Evolutionary conservation across 2,888 invertebrate genomes (phyloP).

Genomic region (Drosophila histrio): DNA sequence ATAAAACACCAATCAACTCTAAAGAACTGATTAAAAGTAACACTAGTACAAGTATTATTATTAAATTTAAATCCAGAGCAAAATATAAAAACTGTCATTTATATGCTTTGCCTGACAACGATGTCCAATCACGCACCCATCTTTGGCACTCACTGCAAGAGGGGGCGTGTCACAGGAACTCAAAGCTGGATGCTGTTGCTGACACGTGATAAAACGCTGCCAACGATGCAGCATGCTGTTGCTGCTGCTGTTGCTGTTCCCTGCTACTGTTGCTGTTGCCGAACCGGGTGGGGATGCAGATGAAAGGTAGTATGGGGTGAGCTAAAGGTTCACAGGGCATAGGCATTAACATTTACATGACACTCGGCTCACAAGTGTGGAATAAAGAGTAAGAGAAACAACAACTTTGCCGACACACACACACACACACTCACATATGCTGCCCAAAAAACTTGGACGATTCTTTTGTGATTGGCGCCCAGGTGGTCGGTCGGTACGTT

Average conservation of each 20-base stretch:
- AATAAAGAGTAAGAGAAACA: constrained; percentile 42
- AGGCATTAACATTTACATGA: constrained; percentile 77
- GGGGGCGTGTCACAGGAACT: constrained; percentile 54
- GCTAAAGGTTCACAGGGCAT: constrained; percentile 72
- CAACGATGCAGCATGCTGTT: constrained; percentile 41
- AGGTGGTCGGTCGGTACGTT: constrained; percentile 58
- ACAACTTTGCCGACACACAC: constrained; percentile 46
- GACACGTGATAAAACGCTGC: constrained; percentile 78
- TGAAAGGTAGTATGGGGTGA: constrained; percentile 30
- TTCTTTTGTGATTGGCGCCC: constrained; percentile 72
- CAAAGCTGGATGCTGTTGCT: constrained; percentile 72
- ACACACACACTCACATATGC: constrained; percentile 36
- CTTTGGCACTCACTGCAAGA: constrained; percentile 30
- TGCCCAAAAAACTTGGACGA: constrained; percentile 67
- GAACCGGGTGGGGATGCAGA: constrained; percentile 14
- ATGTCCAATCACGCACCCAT: constrained; percentile 38
- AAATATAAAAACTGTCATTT: background rate
- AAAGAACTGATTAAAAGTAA: no score
- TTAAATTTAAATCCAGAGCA: background rate
- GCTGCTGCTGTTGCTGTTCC: constrained; percentile 1
- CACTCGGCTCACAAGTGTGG: constrained; percentile 57
- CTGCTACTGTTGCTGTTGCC: constrained; percentile 2
- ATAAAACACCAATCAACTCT: no score
- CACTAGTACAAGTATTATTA: no score
- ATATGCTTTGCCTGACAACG: background rate